Evolutionary conservation across 2,888 invertebrate genomes (phyloP).

Genomic region (Minunthozetes semirufus): DNA sequence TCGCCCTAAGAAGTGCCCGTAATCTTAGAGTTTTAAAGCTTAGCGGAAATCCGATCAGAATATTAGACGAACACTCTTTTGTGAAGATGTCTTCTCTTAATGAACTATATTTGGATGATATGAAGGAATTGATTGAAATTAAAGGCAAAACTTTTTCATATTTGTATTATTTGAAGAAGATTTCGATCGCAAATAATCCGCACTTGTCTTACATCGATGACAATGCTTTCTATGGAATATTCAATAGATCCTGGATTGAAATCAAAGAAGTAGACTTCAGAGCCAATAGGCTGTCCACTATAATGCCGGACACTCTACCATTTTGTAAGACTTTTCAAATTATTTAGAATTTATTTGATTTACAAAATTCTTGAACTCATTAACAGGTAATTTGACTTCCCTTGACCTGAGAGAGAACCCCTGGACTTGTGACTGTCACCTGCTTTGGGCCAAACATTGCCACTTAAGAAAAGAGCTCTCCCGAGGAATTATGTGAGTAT

Average conservation of each 20-base stretch:
- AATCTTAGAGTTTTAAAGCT: conserved; percentile 24
- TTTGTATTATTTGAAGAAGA: conserved; percentile 27
- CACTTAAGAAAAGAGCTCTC: conserved; percentile 23
- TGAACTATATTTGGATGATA: conserved; percentile 33
- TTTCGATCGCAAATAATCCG: conserved; percentile 28
- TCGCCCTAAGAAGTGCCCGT: neutral
- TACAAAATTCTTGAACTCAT: neutral
- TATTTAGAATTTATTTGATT: conserved; percentile 4
- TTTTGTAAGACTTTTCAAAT: conserved; percentile 30
- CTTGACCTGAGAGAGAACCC: conserved; percentile 40
- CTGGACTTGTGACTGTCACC: conserved; percentile 41
- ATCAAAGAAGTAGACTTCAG: conserved; percentile 31
- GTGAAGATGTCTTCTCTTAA: conserved; percentile 6
- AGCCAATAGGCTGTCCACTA: conserved; percentile 24
- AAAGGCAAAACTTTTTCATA: conserved; percentile 35
- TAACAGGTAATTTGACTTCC: conserved; percentile 30
- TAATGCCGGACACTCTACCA: conserved; percentile 28
- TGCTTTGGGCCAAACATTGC: conserved; percentile 39
- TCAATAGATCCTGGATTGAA: conserved; percentile 28
- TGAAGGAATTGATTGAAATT: conserved; percentile 31
- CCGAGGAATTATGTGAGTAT: conserved; percentile 21
- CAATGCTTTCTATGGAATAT: conserved; percentile 33
- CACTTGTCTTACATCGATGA: conserved; percentile 26
- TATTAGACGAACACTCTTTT: conserved; percentile 34
- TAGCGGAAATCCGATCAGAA: conserved; percentile 33